phyloP scores from a whole-genome alignment of 2,888 invertebrate species.

The Epistrophe eligans region DNA sequence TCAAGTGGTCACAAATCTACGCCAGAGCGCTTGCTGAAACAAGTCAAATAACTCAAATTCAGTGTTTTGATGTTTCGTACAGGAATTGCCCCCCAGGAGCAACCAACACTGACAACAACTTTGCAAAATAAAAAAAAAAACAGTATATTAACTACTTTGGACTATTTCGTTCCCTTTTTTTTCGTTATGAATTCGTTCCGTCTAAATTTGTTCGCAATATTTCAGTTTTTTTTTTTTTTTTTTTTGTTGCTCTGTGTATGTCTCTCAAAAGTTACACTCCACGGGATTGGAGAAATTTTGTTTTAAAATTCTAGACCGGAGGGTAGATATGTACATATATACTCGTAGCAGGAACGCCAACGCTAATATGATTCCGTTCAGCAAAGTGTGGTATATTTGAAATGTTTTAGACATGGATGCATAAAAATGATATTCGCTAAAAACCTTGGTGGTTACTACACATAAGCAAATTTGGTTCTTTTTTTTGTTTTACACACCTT shows the following conservation, averaged over 20 bases:
- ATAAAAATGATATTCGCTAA: constrained; percentile 15
- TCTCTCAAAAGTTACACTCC: constrained; percentile 20
- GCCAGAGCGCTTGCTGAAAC: constrained; percentile 25
- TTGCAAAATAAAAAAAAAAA: constrained; percentile 25
- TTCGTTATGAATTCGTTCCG: constrained; percentile 43
- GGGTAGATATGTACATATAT: constrained; percentile 14
- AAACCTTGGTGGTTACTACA: constrained; percentile 11
- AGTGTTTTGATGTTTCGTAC: constrained; percentile 23
- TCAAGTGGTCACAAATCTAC: constrained; percentile 56
- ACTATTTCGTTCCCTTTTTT: constrained; percentile 10
- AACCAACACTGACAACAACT: constrained; percentile 49
- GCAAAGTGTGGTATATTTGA: constrained; percentile 1
- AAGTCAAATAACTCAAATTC: constrained; percentile 48
- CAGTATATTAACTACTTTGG: constrained; percentile 27
- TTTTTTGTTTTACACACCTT: neutral
- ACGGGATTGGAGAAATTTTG: constrained; percentile 26
- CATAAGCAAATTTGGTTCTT: neutral
- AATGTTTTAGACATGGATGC: constrained; percentile 20
- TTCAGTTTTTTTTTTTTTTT: constrained; percentile 35
- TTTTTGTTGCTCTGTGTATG: neutral
- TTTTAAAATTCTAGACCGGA: constrained; percentile 24
- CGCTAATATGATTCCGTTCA: constrained; percentile 27
- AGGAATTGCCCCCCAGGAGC: constrained; percentile 44
- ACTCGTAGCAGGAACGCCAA: neutral
- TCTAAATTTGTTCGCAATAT: constrained; percentile 55